These are phyloP conservation scores for Helicorthomorpha holstii DNA, from an alignment of 1,140 invertebrate species.

Conservation along the genomic window DNA sequence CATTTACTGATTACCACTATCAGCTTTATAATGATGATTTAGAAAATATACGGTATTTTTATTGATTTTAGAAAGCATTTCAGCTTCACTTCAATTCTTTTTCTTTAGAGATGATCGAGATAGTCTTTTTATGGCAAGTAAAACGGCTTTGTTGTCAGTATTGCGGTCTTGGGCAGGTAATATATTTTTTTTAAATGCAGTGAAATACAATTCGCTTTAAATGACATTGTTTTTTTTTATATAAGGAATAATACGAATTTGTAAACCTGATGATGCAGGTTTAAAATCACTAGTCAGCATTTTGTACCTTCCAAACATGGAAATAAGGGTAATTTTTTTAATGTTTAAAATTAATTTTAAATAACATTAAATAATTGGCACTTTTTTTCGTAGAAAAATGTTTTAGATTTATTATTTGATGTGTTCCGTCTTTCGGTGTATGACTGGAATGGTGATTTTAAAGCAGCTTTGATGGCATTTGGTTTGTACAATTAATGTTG, in stretches of 20 bases:
- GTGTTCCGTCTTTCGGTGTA: slow-evolving; percentile 65
- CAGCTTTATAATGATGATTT: slow-evolving; percentile 29
- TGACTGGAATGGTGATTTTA: slow-evolving; percentile 79
- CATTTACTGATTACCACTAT: slow-evolving; percentile 80
- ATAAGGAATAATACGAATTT: slow-evolving; percentile 26
- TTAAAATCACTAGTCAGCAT: slow-evolving; percentile 70
- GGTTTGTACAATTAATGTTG: slow-evolving; percentile 21
- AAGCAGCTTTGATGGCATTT: slow-evolving; percentile 63
- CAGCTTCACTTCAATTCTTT: background rate
- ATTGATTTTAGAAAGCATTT: background rate
- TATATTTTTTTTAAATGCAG: slow-evolving; percentile 49
- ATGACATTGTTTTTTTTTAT: slow-evolving; percentile 4
- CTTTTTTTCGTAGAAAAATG: slow-evolving; percentile 50
- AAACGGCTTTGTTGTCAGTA: slow-evolving; percentile 62
- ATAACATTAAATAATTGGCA: slow-evolving; percentile 7
- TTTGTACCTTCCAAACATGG: slow-evolving; percentile 65
- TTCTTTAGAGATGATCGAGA: slow-evolving; percentile 56
- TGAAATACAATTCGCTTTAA: slow-evolving; percentile 1
- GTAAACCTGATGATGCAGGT: slow-evolving; percentile 25
- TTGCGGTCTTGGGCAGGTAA: slow-evolving; percentile 78
- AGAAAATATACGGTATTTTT: background rate
- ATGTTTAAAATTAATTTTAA: background rate
- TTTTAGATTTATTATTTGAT: slow-evolving; percentile 80
- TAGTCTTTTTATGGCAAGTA: slow-evolving; percentile 59
- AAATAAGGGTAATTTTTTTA: slow-evolving; percentile 54